Evolutionary conservation across 2,113 vertebrate species (phyloP), one percentile per base, ranked within the genome.

Genomic region (Scatophagus argus): DNA sequence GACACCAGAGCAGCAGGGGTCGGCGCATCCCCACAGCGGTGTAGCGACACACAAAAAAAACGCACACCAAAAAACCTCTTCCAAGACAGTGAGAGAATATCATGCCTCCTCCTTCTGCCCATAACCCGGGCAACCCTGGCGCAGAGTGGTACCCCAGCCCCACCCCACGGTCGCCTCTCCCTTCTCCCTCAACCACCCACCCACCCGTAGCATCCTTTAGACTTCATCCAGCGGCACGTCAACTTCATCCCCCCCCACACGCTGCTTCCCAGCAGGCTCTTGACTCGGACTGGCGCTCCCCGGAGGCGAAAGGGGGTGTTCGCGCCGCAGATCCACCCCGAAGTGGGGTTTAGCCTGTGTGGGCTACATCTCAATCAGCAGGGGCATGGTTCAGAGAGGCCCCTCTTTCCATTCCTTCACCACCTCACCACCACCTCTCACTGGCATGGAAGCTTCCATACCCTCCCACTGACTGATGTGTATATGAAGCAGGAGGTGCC

Each of bases 311-410:
- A 82, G 84, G 87, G 90, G 91, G 88, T 84, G 83, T 81, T 88
- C 71, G 89, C 21, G 0, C 47, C 56, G 81, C 25, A 0, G 61
- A 84, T 91, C 68, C 88, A 91, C 79, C 80, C 86, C 62, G 16
- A 83, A 64, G 87, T 56, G 21, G 88, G 92, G 88, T 88, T 91
- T 65, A n/a, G 85, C 84, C 88, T 89, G 92, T 90, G 94, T 89
- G 89, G 94, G 95, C 95, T 95, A 97, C 95, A 94, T 96, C 96
- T 98, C 96, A 97, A 98, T 99, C 97, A 95, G 93, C 94, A 54
- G 95, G 96, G 93, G 93, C 80, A 84, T 82, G 29, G 74, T 83
- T 91, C 91, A 90, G 74, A 16, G 72, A 79, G 86, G 87, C 91
- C 84, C 84, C 77, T 65, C 44, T 79, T 86, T 74, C 81, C 75